phyloP scores from a whole-genome alignment of 2,888 invertebrate genomes.

The Pseudococcus viburni region DNA sequence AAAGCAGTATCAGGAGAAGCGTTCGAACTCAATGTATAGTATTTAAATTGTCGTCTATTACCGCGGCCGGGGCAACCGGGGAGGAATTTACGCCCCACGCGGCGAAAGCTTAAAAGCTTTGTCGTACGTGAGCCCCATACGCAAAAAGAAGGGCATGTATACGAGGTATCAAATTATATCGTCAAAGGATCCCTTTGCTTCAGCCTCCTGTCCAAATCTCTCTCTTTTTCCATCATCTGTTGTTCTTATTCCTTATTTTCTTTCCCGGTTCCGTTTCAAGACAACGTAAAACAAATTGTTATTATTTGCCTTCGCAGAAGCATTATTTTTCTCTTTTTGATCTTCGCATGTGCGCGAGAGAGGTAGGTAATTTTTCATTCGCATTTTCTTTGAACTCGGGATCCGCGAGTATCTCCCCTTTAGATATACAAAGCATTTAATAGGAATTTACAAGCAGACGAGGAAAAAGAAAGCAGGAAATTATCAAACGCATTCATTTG shows the following conservation, averaged over 20 bases:
- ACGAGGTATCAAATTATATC: slow-evolving; percentile 35
- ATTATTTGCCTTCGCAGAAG: slow-evolving; percentile 1
- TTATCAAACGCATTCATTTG: not conserved
- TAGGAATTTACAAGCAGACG: not conserved
- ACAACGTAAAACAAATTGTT: slow-evolving; percentile 27
- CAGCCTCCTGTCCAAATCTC: not conserved
- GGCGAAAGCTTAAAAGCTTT: slow-evolving; percentile 31
- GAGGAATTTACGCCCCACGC: not conserved
- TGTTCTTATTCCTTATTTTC: not conserved
- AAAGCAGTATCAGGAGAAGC: not conserved
- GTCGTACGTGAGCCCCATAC: slow-evolving; percentile 14
- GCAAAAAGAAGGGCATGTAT: not conserved
- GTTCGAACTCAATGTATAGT: not conserved
- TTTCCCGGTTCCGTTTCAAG: not conserved
- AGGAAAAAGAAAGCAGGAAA: not conserved
- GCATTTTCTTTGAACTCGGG: not conserved
- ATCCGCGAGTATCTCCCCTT: not conserved
- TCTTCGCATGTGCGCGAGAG: not conserved
- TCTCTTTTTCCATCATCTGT: not conserved
- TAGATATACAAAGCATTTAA: not conserved
- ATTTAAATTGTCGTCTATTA: slow-evolving; percentile 22
- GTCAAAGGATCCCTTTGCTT: slow-evolving; percentile 7
- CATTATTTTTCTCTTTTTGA: slow-evolving; percentile 22
- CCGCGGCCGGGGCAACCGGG: not conserved
- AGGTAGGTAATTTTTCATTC: not conserved